phyloP scores from a whole-genome alignment of 2,797 vertebrate genomes.

The Pristis pectinata region DNA sequence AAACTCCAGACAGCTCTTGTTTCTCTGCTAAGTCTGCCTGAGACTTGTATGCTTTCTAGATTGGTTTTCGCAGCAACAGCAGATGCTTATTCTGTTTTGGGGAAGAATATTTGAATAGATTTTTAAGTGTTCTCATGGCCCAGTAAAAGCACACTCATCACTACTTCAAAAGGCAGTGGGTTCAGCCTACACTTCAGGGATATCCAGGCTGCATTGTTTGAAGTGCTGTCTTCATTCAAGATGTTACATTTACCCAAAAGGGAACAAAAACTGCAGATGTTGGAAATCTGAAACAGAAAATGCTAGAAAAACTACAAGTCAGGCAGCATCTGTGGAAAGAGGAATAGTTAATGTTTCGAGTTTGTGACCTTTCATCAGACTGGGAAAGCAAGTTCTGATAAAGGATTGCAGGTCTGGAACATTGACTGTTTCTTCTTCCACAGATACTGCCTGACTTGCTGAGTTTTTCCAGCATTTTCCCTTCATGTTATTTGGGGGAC shows the following conservation, averaged over 20 bases:
- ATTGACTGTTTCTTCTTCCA: too few relatives aligned
- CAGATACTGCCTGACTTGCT: too few relatives aligned
- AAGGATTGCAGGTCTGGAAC: too few relatives aligned
- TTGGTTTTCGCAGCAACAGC: neutral
- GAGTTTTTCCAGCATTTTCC: too few relatives aligned
- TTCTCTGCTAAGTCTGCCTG: neutral
- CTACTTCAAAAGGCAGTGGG: neutral
- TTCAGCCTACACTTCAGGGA: neutral
- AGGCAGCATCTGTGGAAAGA: too few relatives aligned
- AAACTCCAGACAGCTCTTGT: neutral
- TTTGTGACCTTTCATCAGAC: too few relatives aligned
- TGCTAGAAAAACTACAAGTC: too few relatives aligned
- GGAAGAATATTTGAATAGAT: neutral
- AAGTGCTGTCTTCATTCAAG: neutral
- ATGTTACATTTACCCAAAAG: neutral
- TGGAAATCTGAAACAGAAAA: too few relatives aligned
- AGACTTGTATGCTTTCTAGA: neutral
- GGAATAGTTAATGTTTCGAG: too few relatives aligned
- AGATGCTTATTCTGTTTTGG: neutral
- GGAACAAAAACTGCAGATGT: too few relatives aligned
- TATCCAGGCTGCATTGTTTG: neutral
- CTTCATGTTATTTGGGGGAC: neutral
- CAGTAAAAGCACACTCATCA: neutral
- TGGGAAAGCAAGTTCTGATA: too few relatives aligned
- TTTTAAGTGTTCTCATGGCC: neutral